Evolutionary conservation across 1,140 invertebrate genomes (phyloP).

Genomic region (Brachionus angularis): DNA sequence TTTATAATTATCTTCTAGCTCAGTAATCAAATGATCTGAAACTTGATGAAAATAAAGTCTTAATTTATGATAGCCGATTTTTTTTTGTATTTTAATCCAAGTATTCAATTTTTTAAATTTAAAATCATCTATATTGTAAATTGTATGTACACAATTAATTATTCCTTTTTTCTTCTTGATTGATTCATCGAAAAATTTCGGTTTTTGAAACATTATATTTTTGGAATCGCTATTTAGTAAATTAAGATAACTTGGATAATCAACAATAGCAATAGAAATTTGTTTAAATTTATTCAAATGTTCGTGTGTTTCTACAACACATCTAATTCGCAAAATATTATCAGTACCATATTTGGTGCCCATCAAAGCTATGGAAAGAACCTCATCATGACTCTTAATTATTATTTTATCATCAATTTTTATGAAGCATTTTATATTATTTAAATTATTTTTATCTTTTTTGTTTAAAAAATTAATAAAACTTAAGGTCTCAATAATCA

Average conservation of each 20-base stretch:
- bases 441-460: too few species aligned
- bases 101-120: constrained; percentile 1
- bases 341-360: background rate
- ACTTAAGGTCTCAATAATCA: background rate
- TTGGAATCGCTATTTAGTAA: too few species aligned
- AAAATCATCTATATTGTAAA: background rate
- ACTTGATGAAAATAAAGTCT: background rate
- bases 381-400: background rate
- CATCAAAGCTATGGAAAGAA: background rate
- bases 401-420: background rate
- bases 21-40: background rate
- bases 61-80: constrained; percentile 12
- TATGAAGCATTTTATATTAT: background rate
- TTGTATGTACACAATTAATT: constrained; percentile 21
- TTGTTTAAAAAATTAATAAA: constrained; percentile 4
- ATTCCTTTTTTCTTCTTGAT: background rate
- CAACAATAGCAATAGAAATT: background rate
- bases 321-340: too few species aligned
- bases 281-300: background rate
- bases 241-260: background rate
- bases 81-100: background rate
- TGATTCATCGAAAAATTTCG: background rate
- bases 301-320: background rate
- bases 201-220: background rate
- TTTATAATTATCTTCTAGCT: background rate